These are phyloP conservation scores for Lerista edwardsae DNA, from an alignment of 2,797 vertebrate species.

Conservation along the genomic window DNA sequence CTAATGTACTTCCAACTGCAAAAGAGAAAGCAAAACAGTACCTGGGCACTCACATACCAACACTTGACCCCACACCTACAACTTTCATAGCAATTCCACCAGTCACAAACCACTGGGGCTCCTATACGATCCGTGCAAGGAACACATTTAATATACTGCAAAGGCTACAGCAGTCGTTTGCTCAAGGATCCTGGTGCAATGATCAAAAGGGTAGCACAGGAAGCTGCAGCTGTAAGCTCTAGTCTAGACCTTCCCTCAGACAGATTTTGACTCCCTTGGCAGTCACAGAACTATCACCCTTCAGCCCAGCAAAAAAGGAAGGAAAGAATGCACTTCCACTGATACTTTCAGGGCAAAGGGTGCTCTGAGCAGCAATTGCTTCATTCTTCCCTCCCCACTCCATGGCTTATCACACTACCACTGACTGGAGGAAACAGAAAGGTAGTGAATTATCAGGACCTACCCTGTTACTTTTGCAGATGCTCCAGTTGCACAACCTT, in stretches of 20 bases:
- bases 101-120: background rate
- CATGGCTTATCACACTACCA: background rate
- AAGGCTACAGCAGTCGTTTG: background rate
- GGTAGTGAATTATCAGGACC: background rate
- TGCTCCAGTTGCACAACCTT: background rate
- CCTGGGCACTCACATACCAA: background rate
- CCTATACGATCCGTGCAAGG: background rate
- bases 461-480: background rate
- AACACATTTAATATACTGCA: background rate
- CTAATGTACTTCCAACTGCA: background rate
- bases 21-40: background rate
- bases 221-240: no score
- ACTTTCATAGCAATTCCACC: background rate
- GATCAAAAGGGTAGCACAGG: background rate
- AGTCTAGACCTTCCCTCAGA: background rate
- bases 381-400: background rate
- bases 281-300: background rate
- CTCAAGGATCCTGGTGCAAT: background rate
- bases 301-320: background rate
- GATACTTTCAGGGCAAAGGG: background rate
- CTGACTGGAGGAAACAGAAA: background rate
- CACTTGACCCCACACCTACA: background rate
- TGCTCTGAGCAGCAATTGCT: background rate
- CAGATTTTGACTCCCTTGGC: background rate
- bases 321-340: background rate